Conservation (phyloP, 2,888 invertebrate genomes). For the Polyploca ridens region DNA sequence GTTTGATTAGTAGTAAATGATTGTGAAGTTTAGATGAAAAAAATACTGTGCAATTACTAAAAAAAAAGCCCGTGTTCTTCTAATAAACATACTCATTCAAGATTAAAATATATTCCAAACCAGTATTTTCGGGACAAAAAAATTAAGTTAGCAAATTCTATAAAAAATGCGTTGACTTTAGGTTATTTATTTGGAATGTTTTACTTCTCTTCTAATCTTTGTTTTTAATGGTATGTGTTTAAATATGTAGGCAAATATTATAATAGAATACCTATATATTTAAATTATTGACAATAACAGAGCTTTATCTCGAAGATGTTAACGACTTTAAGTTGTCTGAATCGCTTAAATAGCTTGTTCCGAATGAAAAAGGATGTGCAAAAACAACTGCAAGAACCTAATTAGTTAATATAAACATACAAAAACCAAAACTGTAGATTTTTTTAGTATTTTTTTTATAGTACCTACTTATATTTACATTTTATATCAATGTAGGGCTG, state of each 20-base stretch:
- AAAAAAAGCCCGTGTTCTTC: background rate
- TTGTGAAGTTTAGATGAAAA: constrained; percentile 34
- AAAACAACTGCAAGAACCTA: background rate
- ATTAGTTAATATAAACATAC: background rate
- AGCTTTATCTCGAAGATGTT: background rate
- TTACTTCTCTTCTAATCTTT: no score
- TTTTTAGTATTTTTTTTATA: no score
- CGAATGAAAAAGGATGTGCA: no score
- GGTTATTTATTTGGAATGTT: background rate
- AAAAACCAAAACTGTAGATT: background rate
- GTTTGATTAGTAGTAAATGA: constrained; percentile 53
- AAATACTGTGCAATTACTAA: constrained; percentile 31
- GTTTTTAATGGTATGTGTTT: no score
- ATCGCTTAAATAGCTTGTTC: background rate
- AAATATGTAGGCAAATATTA: background rate
- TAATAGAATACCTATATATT: background rate
- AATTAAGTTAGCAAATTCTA: no score
- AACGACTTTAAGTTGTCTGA: background rate
- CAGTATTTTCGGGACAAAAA: no score
- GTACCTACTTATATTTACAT: no score
- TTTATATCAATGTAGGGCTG: no score
- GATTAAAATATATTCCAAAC: background rate
- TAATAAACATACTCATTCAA: background rate
- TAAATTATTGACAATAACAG: background rate
- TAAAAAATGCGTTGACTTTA: background rate